phyloP scores from a whole-genome alignment of 2,113 vertebrate genomes.

The Varanus komodoensis region DNA sequence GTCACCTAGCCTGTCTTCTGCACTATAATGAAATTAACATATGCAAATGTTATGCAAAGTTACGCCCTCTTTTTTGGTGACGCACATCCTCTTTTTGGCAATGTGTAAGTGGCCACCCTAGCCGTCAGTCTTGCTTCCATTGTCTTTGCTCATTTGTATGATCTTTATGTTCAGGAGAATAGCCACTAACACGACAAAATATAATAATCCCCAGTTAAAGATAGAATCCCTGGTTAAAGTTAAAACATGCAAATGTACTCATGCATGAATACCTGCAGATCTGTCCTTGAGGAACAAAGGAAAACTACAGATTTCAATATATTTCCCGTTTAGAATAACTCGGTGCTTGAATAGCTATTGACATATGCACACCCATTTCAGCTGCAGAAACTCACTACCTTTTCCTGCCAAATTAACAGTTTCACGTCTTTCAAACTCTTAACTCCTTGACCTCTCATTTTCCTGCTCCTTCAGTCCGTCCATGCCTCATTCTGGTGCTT shows the following conservation, averaged over 20 bases:
- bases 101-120: too few species aligned
- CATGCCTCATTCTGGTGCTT: slow-evolving; percentile 14
- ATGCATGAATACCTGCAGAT: neutral
- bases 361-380: neutral
- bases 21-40: too few species aligned
- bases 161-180: neutral
- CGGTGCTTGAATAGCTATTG: neutral
- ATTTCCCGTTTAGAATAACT: neutral
- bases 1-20: too few species aligned
- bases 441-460: slow-evolving; percentile 14
- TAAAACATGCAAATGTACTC: neutral
- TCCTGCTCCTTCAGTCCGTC: neutral
- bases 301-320: neutral
- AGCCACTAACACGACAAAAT: neutral
- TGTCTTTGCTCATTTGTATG: neutral
- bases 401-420: slow-evolving; percentile 28
- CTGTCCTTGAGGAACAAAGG: neutral
- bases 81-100: too few species aligned
- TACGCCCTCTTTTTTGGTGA: too few species aligned
- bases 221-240: neutral
- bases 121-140: too few species aligned
- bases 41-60: too few species aligned
- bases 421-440: slow-evolving; percentile 26
- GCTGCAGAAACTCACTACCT: neutral
- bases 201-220: neutral